A percentile compares a stretch with the other conserved stretches of the same genome.
Evolutionary conservation across 1,140 invertebrate genomes (phyloP).

Genomic region (Vanessa atalanta): DNA sequence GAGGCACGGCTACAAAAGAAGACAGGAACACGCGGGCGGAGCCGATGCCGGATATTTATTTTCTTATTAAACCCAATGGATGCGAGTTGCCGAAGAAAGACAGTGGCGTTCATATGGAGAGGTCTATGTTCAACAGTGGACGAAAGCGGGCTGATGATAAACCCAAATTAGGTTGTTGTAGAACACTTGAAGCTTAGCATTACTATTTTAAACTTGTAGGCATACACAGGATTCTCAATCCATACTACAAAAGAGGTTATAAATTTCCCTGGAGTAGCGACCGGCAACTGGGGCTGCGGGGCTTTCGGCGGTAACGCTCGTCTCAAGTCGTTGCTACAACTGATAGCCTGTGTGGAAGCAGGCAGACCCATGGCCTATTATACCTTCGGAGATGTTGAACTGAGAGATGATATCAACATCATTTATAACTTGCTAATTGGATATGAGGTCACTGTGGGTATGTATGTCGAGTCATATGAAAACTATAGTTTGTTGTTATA

Average conservation of each 20-base stretch:
- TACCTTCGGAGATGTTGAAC: slow-evolving; percentile 25
- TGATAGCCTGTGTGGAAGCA: slow-evolving; percentile 26
- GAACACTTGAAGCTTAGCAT: too few relatives aligned
- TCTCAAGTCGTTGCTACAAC: slow-evolving; percentile 27
- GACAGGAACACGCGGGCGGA: too few relatives aligned
- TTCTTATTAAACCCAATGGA: too few relatives aligned
- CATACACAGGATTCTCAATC: slow-evolving; percentile 29
- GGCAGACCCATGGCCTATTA: slow-evolving; percentile 26
- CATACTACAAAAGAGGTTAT: background rate
- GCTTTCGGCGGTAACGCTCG: slow-evolving; percentile 28
- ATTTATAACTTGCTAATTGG: slow-evolving; percentile 15
- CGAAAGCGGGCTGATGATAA: too few relatives aligned
- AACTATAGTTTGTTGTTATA: too few relatives aligned
- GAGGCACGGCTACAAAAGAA: too few relatives aligned
- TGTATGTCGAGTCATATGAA: too few relatives aligned
- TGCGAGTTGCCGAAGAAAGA: too few relatives aligned
- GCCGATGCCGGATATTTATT: too few relatives aligned
- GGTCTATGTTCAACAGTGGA: too few relatives aligned
- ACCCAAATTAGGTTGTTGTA: too few relatives aligned
- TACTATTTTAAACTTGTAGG: slow-evolving; percentile 5
- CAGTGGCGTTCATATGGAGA: too few relatives aligned
- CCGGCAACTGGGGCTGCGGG: slow-evolving; percentile 34
- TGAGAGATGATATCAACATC: slow-evolving; percentile 10
- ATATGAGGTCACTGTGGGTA: slow-evolving; percentile 18
- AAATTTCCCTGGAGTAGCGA: slow-evolving; percentile 29